Base-by-base conservation (phyloP, 2,797 vertebrate species). In the Clangula hyemalis region DNA sequence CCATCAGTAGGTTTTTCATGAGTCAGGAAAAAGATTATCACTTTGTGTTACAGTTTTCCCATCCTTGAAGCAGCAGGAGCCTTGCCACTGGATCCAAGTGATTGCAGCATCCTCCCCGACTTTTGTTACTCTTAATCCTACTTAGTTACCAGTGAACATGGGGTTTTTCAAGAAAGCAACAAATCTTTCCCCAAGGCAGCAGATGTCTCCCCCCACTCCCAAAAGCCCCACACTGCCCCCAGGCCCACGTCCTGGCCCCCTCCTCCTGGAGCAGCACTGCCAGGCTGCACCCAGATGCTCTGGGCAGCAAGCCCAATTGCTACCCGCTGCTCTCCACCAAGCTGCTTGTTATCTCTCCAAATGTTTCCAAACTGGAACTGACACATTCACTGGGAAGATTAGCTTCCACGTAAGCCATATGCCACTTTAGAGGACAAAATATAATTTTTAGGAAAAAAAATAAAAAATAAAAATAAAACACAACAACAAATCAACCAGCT, bases 381-480 rank as follows among this genome's bases (percentile, higher is more conserved):
- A 91, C 92, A 94, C 28, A 3, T 56, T 74, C 74, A 25, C 53
- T 41, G 81, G 51, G 84, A 76, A 11, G 39, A 86, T 66, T 16
- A 64, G 28, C 81, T 79, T 85, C 21, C 58, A 53, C 1, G 49
- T 49, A 20, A 83, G 80, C 94, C 96, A 76, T 79, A 89, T 95
- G 94, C 73, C 51, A 85, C 71, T 85, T 89, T 1, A 89, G 64
- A 90, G 73, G 87, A 90, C 70, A 89, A 83, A 93, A 92, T 54
- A 85, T 2, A 73, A 92, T 66, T 73, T 78, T 85, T 36, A 82
- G 62, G 56, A 61, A 27, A 64, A 53, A 66, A 74, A 83, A 61
- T 60, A 6, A 6, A 28, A 64, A 49, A 19, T 2, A 43, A 43
- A 18, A 43, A 43, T 9, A 62, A 84, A 51, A 19, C 41, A 86